These are phyloP conservation scores for Syngnathus rostellatus DNA, from an alignment of 2,797 vertebrate genomes.

Conservation along the genomic window DNA sequence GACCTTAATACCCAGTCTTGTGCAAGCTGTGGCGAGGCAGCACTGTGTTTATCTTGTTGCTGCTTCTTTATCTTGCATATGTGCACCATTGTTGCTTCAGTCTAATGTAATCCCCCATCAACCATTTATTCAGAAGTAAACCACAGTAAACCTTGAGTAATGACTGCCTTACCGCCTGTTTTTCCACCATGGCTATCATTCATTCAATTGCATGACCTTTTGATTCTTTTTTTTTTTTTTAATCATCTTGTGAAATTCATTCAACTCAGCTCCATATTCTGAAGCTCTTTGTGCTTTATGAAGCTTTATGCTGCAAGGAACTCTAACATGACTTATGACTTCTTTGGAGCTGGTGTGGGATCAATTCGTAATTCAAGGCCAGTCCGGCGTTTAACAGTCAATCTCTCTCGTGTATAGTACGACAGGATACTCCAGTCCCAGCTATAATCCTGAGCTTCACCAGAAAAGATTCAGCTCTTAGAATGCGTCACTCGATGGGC, in stretches of 20 bases:
- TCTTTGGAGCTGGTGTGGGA: not conserved
- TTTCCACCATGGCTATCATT: not conserved
- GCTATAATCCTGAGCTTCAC: not conserved
- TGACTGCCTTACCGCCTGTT: too few relatives aligned
- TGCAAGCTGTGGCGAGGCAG: not conserved
- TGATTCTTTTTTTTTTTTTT: not conserved
- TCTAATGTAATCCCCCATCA: not conserved
- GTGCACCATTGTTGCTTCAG: not conserved
- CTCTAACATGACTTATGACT: not conserved
- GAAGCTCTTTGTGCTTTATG: not conserved
- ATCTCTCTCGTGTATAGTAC: not conserved
- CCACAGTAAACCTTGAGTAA: not conserved
- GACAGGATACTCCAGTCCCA: not conserved
- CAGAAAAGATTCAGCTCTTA: not conserved
- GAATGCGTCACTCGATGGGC: too few relatives aligned
- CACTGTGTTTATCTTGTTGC: not conserved
- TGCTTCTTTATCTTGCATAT: conserved; percentile 2
- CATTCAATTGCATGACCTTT: not conserved
- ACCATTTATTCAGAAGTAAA: not conserved
- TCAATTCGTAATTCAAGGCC: not conserved
- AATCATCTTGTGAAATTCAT: not conserved
- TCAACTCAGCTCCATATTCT: not conserved
- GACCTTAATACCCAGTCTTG: conserved; percentile 2
- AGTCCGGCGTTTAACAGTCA: not conserved
- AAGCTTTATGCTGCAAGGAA: not conserved